These are phyloP conservation scores for Crenichthys baileyi DNA, from an alignment of 2,797 vertebrate species.

Conservation along the genomic window DNA sequence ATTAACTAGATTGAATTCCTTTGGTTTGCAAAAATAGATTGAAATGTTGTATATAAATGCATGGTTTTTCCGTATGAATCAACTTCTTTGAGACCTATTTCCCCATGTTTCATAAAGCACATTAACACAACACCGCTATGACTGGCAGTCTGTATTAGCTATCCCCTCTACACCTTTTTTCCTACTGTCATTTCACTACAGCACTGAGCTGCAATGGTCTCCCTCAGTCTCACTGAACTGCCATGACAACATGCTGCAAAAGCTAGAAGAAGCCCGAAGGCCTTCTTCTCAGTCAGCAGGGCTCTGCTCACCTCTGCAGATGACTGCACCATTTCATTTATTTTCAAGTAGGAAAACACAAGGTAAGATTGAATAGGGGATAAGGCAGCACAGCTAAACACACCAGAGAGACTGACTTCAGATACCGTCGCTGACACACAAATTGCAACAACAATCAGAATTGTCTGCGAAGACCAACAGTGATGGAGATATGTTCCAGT, in stretches of 20 bases:
- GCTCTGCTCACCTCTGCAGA: constrained; percentile 73
- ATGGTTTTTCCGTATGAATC: constrained; percentile 10
- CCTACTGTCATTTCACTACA: constrained; percentile 72
- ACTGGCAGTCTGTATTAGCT: constrained; percentile 73
- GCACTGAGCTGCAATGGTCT: constrained; percentile 64
- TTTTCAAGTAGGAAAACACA: constrained; percentile 78
- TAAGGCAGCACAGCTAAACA: constrained; percentile 65
- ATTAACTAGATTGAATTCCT: not conserved
- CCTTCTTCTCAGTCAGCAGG: constrained; percentile 74
- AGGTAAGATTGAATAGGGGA: constrained; percentile 70
- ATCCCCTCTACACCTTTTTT: constrained; percentile 50
- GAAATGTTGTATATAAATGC: not conserved
- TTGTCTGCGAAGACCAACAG: constrained; percentile 29
- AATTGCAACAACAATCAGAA: constrained; percentile 47
- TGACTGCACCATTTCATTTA: constrained; percentile 76
- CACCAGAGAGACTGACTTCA: constrained; percentile 66
- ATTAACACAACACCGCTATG: constrained; percentile 63
- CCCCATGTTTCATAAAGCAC: constrained; percentile 55
- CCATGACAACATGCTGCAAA: constrained; percentile 74
- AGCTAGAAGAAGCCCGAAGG: constrained; percentile 76
- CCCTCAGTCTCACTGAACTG: constrained; percentile 73
- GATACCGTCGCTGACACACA: constrained; percentile 47
- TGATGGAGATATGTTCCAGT: constrained; percentile 49
- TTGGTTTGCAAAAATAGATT: constrained; percentile 3
- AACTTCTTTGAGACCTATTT: constrained; percentile 13